Evolutionary conservation across 2,888 invertebrate species (phyloP), one percentile per base, ranked within the genome.

Genomic region (Yponomeuta plumbellus): DNA sequence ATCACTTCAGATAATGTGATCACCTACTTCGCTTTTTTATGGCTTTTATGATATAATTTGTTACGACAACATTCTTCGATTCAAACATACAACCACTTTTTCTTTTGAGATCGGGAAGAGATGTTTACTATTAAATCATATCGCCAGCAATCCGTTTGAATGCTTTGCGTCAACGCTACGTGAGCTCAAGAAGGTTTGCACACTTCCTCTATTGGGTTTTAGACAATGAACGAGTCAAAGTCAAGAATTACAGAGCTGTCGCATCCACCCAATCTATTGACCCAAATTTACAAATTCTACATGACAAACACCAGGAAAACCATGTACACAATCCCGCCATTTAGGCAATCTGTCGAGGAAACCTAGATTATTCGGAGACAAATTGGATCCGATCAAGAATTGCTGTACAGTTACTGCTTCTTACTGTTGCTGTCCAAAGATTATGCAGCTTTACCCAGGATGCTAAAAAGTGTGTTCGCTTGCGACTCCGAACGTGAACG

Each of bases 211-310:
- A n/a, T 11, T 64, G 64, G 64, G 22, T n/a, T 17, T 64, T 52
- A 6, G 20, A 17, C 2, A 56, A 64, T 8, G 26, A n/a, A 20
- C 26, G 11, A 1, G 21, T 20, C 1, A 22, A 22, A 4, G 56
- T 23, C 11, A 5, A 52, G n/a, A 13, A 56, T 2, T 64, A 56
- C 56, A 56, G 8, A 57, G 13, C 1, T 17, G 11, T 20, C 22
- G n/a, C 56, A 20, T 11, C 64, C 64, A 0, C 21, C n/a, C 20
- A 56, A 52, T 17, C 39, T 34, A 4, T 21, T 64, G 64, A 23
- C 26, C 13, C 22, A 52, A 23, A 64, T 64, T 11, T 64, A 23
- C 17, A 64, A 56, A 21, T 23, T 56, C 26, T 64, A 64, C n/a
- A 17, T 64, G 20, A 23, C 52, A 8, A 21, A 57, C 10, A 64